phyloP scores from a whole-genome alignment of 2,113 vertebrate species.

The Embiotoca jacksoni region DNA sequence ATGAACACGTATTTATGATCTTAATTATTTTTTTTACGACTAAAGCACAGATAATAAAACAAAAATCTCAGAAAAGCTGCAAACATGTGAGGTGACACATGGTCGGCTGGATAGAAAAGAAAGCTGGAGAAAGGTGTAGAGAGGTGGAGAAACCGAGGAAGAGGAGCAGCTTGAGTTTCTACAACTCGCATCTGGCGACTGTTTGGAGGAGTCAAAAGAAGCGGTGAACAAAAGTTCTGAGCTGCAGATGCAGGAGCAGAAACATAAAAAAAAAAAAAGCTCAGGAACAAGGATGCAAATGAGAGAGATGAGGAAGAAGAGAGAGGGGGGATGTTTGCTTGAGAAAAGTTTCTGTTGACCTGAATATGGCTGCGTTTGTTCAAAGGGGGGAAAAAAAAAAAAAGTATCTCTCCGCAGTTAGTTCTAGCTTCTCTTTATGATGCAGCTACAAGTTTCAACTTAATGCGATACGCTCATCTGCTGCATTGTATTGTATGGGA shows the following conservation, averaged over 20 bases:
- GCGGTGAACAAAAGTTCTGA: constrained; percentile 57
- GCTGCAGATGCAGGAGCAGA: constrained; percentile 54
- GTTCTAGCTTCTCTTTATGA: constrained; percentile 48
- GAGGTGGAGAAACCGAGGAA: constrained; percentile 11
- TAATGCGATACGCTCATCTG: constrained; percentile 61
- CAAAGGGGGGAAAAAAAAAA: constrained; percentile 18
- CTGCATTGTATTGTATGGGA: constrained; percentile 51
- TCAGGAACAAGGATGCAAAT: constrained; percentile 67
- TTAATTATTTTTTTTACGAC: background rate
- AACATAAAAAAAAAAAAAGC: constrained; percentile 47
- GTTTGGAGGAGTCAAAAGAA: constrained; percentile 66
- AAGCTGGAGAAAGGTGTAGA: background rate
- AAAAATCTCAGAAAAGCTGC: constrained; percentile 1
- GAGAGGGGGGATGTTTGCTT: constrained; percentile 56
- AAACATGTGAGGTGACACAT: background rate
- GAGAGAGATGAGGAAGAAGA: constrained; percentile 55
- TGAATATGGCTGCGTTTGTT: constrained; percentile 69
- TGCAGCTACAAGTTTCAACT: constrained; percentile 66
- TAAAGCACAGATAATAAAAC: background rate
- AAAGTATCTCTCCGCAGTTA: constrained; percentile 48
- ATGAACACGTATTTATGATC: background rate
- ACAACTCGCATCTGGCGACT: constrained; percentile 23
- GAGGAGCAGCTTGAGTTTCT: constrained; percentile 17
- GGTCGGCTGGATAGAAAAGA: constrained; percentile 1
- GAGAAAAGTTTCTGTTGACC: constrained; percentile 78